Conservation (phyloP, 37 sponge, comb jelly and placozoan genomes). For the Amphimedon queenslandica region DNA sequence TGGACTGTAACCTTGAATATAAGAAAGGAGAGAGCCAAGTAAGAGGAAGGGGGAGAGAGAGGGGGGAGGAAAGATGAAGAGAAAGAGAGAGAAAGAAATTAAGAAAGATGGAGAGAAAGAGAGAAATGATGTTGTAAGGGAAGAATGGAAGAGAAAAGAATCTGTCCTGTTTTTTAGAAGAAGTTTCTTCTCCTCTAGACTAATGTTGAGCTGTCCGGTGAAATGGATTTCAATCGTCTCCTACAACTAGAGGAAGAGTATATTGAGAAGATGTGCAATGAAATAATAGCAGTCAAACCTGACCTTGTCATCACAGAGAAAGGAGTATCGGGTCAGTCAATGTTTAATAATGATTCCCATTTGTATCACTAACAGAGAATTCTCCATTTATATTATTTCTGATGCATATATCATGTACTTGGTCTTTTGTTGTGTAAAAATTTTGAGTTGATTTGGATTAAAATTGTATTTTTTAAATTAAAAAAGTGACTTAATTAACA, state of each 20-base stretch:
- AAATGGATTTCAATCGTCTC: conserved; percentile 74
- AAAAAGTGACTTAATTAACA: not conserved
- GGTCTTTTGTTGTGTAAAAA: no score
- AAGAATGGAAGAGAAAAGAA: no score
- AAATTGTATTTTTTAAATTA: no score
- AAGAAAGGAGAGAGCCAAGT: conserved; percentile 97
- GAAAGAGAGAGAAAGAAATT: no score
- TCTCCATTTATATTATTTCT: no score
- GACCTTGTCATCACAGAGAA: conserved; percentile 97
- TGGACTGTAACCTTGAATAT: conserved; percentile 96
- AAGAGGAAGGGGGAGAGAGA: conserved; percentile 13
- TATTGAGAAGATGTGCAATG: conserved; percentile 83
- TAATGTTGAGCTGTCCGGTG: conserved; percentile 68
- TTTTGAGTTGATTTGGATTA: no score
- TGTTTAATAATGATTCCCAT: not conserved
- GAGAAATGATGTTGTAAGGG: conserved; percentile 12
- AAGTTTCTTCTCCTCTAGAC: conserved; percentile 27
- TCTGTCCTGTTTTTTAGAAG: not conserved
- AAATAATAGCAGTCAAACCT: conserved; percentile 92
- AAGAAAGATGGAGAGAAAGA: no score
- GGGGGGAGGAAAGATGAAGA: no score
- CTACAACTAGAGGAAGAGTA: conserved; percentile 92
- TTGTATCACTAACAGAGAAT: no score
- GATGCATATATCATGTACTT: no score
- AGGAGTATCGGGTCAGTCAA: conserved; percentile 68